Evolutionary conservation across 2,888 invertebrate genomes (phyloP), one percentile per base, ranked within the genome.

Genomic region (Axea sp.): DNA sequence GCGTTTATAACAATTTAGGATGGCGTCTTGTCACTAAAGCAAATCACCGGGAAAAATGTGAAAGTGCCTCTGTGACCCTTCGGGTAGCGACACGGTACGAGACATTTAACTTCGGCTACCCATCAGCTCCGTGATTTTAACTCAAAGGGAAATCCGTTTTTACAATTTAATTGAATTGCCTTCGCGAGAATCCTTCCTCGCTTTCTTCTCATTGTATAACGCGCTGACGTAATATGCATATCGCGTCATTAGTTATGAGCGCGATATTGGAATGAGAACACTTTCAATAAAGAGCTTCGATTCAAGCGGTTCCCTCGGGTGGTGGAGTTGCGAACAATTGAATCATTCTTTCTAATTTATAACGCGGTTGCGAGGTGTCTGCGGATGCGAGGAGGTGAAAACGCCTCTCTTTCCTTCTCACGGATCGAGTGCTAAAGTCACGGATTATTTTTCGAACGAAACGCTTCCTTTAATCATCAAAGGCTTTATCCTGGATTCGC

Each of bases 61-160:
- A 71, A 71, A 71, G 64, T 64, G 57, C 69, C n/a, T n/a, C n/a
- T 28, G 55, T 35, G 53, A 71, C 55, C 64, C 57, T 47, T 45
- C 17, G 49, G 47, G 55, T 55, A 57, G 33, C 31, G 17, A 65
- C 19, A 19, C 7, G 39, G 26, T 12, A 30, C 51, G 45, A 62
- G 47, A 28, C 39, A 62, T 60, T 60, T 69, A 55, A 47, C 68
- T 59, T 17, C 39, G 41, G 7, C 26, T 59, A 68, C 53, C 55
- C 30, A 53, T 49, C 41, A 53, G 45, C 22, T 39, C 7, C 6
- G n/a, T 9, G 26, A 41, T 45, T 12, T 24, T 14, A 35, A 33
- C 33, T 30, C 11, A 39, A 19, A 47, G 19, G 60, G 37, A 60
- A 47, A 62, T 31, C 22, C 8, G 4, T 33, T 33, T 49, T 49